Evolutionary conservation across 2,888 invertebrate species (phyloP), one percentile per base, ranked within the genome.

Genomic region (Heteropelma amictum): DNA sequence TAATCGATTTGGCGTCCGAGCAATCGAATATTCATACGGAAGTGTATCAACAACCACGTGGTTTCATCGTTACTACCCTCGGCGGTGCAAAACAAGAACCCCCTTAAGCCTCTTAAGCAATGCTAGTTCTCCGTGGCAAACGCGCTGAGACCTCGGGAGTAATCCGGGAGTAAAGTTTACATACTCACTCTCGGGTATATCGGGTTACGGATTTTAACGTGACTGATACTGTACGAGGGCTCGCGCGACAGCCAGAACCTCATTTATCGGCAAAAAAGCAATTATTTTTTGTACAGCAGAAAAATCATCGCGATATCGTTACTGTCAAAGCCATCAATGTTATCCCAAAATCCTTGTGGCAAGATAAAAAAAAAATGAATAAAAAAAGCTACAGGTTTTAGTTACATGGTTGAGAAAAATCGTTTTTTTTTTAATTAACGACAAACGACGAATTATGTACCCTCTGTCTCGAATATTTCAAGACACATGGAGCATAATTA

Each of bases 171-270:
- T 68, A 38, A 72, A 72, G 76, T 72, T 68, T 30, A 72, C 72
- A 68, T 63, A 56, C 63, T 14, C 64, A 33, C 45, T 42, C 23
- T 45, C 7, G n/a, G 12, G 64, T 64, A 33, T 76, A 76, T 76
- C 72, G 45, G 47, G 51, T 72, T 76, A 72, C 76, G 72, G 72
- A 72, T 76, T 76, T n/a, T 68, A 76, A 72, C 68, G 67, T 28
- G 30, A 8, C 51, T 47, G 72, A 76, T 72, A 72, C 72, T 72
- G 26, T 72, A 56, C 23, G 19, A 30, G 40, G 35, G 49, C 21
- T 35, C 56, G n/a, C 30, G 3, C 14, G 10, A 33, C 7, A 49
- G 42, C 33, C 45, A 47, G 33, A 63, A 45, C 58, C 76, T 68
- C 76, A 53, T 72, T 68, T 72, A 72, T 68, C 58, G 53, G 17